phyloP scores from a whole-genome alignment of 2,888 invertebrate genomes.

The Diaprepes abbreviatus region DNA sequence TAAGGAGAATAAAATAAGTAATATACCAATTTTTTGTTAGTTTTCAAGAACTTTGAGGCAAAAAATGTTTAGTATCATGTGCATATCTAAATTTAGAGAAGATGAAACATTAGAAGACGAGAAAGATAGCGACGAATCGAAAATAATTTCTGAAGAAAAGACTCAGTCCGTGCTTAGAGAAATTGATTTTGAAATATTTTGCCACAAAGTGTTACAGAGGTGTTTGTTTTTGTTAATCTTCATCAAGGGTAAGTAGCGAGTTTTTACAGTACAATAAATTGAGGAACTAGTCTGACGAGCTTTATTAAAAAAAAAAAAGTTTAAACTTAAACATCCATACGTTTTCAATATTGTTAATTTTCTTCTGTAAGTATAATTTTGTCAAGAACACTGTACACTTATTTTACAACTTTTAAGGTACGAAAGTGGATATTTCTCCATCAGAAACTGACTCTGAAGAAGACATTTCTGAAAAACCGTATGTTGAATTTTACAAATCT shows the following conservation, averaged over 20 bases:
- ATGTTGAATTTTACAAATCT: constrained; percentile 63
- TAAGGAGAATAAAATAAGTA: no score
- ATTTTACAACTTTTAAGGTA: constrained; percentile 53
- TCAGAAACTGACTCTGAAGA: constrained; percentile 56
- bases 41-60: constrained; percentile 54
- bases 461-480: constrained; percentile 60
- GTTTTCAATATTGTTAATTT: no score
- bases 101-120: constrained; percentile 51
- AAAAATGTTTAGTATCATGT: constrained; percentile 59
- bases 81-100: constrained; percentile 53
- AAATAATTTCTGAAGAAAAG: constrained; percentile 48
- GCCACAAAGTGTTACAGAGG: constrained; percentile 67
- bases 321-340: no score
- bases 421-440: constrained; percentile 55
- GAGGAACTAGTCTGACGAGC: no score
- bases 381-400: no score
- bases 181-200: constrained; percentile 61
- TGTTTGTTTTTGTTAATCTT: constrained; percentile 70
- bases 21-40: constrained; percentile 35
- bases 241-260: constrained; percentile 66
- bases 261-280: no score
- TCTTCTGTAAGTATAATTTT: no score
- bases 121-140: constrained; percentile 43
- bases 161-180: constrained; percentile 41
- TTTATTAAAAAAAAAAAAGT: no score